These are phyloP conservation scores for Erpornis zantholeuca DNA, from an alignment of 2,113 vertebrate species.

Conservation along the genomic window DNA sequence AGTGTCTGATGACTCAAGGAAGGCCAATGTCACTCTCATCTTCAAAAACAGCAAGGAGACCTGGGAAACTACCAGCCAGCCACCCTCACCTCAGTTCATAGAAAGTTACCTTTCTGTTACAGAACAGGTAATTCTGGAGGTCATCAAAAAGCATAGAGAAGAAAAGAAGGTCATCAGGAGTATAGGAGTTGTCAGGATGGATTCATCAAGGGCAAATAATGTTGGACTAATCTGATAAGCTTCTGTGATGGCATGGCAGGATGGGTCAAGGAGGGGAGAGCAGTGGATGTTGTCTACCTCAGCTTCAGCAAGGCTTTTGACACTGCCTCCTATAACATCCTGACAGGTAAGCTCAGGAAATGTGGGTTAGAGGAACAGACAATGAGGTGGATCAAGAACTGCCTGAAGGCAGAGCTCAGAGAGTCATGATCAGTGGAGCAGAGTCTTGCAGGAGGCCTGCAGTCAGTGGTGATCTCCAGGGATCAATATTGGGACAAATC, in stretches of 20 bases:
- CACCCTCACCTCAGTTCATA: background rate
- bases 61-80: background rate
- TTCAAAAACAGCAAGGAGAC: background rate
- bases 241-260: background rate
- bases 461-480: background rate
- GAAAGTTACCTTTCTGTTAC: background rate
- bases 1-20: background rate
- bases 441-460: background rate
- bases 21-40: background rate
- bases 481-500: background rate
- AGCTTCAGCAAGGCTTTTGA: background rate
- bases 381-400: background rate
- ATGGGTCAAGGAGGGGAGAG: fast-evolving
- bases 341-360: background rate
- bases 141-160: background rate
- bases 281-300: background rate
- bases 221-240: background rate
- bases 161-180: background rate
- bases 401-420: background rate
- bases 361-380: background rate
- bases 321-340: background rate
- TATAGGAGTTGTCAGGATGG: background rate
- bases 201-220: background rate
- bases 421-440: background rate
- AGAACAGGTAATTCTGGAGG: background rate